Evolutionary conservation across 2,888 invertebrate species (phyloP), one percentile per base, ranked within the genome.

Genomic region (Margaritifera margaritifera): DNA sequence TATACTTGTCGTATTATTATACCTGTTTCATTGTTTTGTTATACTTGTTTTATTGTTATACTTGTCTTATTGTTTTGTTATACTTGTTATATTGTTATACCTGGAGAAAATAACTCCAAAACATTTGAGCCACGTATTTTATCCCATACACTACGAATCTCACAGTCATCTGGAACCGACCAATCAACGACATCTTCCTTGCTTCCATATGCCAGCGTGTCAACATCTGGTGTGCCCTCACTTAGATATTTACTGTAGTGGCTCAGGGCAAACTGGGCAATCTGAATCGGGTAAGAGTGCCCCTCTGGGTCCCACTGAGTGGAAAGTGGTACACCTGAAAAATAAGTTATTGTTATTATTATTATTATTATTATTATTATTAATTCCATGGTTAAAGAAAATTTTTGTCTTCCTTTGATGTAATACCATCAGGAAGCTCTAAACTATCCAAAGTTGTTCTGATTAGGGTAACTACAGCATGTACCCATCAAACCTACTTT

Each of bases 221-320:
- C 51, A 6, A 56, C 19, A 18, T 72, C 70, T 59, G 96, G 95
- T 79, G 95, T 94, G 0, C 94, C 94, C 84, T 96, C 96, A 0
- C 95, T 95, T 20, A 98, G 90, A 90, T 96, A 95, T 90, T 98
- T 98, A 90, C 97, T 97, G 90, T 97, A 99, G 91, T 99, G 99
- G 18, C 98, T 96, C 68, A 99, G 91, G 0, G 97, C 99, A 89
- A 96, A 99, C 90, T 99, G 99, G 8, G 99, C 98, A 79, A 99
- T 98, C 91, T 99, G 99, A 1, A 98, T 99, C 0, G 99, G 98
- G 91, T 99, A 99, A 90, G 94, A 97, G 90, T 99, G 98, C 0
- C 99, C 99, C 75, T 94, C 93, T 53, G 95, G 94, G 83, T 97
- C 96, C 99, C 99, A 99, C 88, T 90, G 90, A 8, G 87, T 88